Evolutionary conservation across 1,140 invertebrate genomes (phyloP), one percentile per base, ranked within the genome.

Genomic region (Tribolium madens): DNA sequence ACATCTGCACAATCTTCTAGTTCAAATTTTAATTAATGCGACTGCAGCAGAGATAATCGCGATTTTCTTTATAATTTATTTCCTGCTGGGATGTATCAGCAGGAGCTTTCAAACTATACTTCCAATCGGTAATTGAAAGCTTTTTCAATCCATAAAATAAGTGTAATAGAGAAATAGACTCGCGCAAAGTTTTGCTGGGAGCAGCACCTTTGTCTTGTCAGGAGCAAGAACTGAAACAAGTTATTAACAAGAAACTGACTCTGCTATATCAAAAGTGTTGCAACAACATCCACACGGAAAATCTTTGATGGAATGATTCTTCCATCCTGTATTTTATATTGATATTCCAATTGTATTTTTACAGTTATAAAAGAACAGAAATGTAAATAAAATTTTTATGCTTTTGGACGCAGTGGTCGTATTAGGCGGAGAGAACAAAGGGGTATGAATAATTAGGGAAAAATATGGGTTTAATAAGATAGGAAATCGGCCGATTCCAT

Each of bases 1-100:
- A 36, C 26, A 64, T 64, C 21, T 64, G 57, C 26, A 33, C 9
- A 33, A 64, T 64, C 26, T 64, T 21, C 21, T 64, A 18, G 57
- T 33, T 57, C 52, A 57, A 15, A 64, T 64, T 64, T 33, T 64
- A 64, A 64, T 64, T 64, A 64, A 64, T 64, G 57, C 26, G 21
- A 64, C 26, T n/a, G 57, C 26, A 15, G 21, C 31, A 42, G 31
- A 64, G 26, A 64, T 64, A 33, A 64, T 33, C n/a, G 57, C 26
- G 10, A 33, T 13, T 14, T 64, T 26, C 10, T 64, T 64, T n/a
- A 33, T 33, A 64, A 64, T 64, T 64, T 64, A 64, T 64, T 64
- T 31, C n/a, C 18, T 33, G 31, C 21, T 21, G 52, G 10, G 3
- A n/a, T n/a, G 10, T 18, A 21, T 18, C 52, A 21, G 52, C 52